Conservation (phyloP, 2,888 invertebrate genomes). For the Yponomeuta evonymella region DNA sequence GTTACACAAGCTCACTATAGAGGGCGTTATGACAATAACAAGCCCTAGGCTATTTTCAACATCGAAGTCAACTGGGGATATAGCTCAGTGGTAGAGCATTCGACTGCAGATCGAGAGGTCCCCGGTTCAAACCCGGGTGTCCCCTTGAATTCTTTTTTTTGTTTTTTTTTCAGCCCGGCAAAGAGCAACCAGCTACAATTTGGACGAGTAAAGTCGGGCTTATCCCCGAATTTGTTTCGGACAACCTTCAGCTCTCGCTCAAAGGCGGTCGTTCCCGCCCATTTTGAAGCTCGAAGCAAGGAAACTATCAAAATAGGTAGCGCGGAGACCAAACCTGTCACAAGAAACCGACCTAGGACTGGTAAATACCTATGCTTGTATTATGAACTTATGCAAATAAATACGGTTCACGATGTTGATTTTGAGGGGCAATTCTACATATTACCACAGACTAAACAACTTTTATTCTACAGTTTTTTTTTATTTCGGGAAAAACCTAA, state of each 20-base stretch:
- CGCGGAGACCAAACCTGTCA: constrained; percentile 69
- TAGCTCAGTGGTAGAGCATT: constrained; percentile 76
- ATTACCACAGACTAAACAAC: no score
- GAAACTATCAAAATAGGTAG: constrained; percentile 70
- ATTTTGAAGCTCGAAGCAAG: constrained; percentile 38
- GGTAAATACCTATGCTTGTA: constrained; percentile 39
- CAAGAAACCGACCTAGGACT: constrained; percentile 66
- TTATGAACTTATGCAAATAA: background rate
- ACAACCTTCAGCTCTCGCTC: constrained; percentile 67
- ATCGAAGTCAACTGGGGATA: constrained; percentile 40
- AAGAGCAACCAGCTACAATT: background rate
- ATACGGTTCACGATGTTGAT: no score
- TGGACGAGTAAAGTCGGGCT: constrained; percentile 30
- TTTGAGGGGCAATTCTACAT: no score
- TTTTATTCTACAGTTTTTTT: constrained; percentile 28
- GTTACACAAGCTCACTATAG: constrained; percentile 22
- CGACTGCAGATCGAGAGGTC: constrained; percentile 75
- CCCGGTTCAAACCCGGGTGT: constrained; percentile 76
- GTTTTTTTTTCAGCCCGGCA: constrained; percentile 14
- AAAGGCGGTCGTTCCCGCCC: constrained; percentile 58
- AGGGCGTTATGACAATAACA: constrained; percentile 30
- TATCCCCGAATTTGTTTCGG: constrained; percentile 65
- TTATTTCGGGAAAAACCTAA: no score
- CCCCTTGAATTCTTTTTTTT: constrained; percentile 40
- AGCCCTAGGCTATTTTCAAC: constrained; percentile 34